These are phyloP conservation scores for Danio rerio DNA, from an alignment of 2,113 vertebrate species.

Conservation along the genomic window DNA sequence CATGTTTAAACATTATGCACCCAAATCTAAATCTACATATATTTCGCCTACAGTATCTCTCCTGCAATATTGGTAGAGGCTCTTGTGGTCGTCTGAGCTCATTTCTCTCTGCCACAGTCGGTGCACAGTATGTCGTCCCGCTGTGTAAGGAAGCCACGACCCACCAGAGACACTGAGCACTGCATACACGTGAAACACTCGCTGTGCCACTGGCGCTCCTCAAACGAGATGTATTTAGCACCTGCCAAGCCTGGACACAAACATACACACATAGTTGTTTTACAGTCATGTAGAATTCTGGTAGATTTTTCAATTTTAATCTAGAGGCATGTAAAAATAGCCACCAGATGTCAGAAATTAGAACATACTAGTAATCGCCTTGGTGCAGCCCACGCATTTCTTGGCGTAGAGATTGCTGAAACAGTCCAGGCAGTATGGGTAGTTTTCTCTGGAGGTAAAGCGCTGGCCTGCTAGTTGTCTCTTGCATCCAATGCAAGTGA, in stretches of 20 bases:
- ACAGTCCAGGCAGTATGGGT: conserved; percentile 92
- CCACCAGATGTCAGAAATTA: not conserved
- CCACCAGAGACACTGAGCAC: conserved; percentile 91
- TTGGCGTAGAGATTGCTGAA: conserved; percentile 95
- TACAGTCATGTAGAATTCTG: conserved; percentile 44
- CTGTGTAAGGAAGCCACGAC: conserved; percentile 89
- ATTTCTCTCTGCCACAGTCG: conserved; percentile 81
- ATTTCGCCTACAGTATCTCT: not conserved
- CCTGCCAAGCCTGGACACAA: conserved; percentile 86
- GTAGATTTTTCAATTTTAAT: not conserved
- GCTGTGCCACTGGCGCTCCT: conserved; percentile 97
- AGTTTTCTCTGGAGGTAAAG: conserved; percentile 93
- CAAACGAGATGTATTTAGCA: conserved; percentile 96
- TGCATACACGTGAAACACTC: conserved; percentile 95
- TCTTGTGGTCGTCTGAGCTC: conserved; percentile 46
- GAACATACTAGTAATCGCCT: conserved; percentile 91
- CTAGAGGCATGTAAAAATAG: not conserved
- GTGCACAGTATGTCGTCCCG: conserved; percentile 85
- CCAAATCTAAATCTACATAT: not conserved
- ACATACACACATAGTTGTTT: conserved; percentile 64
- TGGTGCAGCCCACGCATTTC: conserved; percentile 95
- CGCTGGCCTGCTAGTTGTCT: conserved; percentile 92
- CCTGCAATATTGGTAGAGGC: not conserved
- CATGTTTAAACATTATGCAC: too few relatives aligned
- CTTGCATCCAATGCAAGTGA: conserved; percentile 92